A percentile compares a stretch with the other conserved stretches of the same genome.
Conservation (phyloP, 2,797 vertebrate genomes). For the Platyrinchus mystaceus region DNA sequence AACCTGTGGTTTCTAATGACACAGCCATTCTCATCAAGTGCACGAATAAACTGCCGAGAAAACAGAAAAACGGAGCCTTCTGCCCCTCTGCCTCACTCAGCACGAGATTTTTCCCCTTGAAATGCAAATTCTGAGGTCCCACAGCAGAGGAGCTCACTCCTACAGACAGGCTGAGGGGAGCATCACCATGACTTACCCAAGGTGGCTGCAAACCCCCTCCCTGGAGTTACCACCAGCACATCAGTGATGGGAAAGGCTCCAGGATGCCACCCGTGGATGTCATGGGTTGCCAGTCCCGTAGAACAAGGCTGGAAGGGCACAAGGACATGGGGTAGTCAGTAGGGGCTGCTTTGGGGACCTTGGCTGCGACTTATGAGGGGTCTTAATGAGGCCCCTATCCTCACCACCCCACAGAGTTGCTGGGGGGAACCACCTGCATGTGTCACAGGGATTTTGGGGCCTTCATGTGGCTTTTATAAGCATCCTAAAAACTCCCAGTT, state of each 20-base stretch:
- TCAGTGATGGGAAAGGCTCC: background rate
- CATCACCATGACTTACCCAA: background rate
- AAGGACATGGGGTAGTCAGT: rapidly evolving
- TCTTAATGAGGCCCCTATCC: background rate
- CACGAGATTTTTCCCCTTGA: rapidly evolving
- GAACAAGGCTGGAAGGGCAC: background rate
- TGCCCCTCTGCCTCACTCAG: background rate
- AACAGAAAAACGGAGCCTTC: background rate
- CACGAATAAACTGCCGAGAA: background rate
- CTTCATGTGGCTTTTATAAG: background rate
- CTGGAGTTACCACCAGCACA: background rate
- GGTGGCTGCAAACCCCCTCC: background rate
- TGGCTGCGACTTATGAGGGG: background rate
- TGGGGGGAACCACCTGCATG: rapidly evolving
- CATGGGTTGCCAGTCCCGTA: background rate
- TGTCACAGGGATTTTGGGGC: background rate
- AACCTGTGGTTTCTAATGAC: slow-evolving; percentile 62
- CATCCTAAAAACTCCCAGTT: background rate
- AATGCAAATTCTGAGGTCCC: background rate
- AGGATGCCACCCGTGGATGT: background rate
- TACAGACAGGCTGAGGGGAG: background rate
- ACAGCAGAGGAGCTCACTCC: background rate
- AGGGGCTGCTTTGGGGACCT: background rate
- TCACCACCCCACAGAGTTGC: background rate
- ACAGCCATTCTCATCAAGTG: background rate